These are phyloP conservation scores for Forbesichthys papilliferus DNA, from an alignment of 2,113 vertebrate genomes.

Conservation along the genomic window DNA sequence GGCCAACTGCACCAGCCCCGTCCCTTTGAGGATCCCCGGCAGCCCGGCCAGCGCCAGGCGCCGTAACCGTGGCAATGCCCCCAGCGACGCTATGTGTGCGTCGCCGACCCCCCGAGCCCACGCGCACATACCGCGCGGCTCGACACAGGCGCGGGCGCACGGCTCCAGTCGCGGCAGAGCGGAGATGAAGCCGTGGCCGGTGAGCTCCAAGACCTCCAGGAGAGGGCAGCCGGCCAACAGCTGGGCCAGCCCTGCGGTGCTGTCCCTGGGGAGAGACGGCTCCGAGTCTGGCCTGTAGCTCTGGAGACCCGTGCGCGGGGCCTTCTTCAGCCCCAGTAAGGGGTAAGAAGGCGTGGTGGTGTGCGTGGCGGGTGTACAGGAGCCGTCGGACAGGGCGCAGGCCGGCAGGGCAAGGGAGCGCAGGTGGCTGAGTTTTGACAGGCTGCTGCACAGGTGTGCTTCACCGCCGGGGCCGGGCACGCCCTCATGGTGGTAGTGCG, in stretches of 20 bases:
- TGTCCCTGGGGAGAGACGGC: conserved; percentile 52
- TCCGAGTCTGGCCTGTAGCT: conserved; percentile 62
- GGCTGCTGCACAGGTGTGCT: conserved; percentile 84
- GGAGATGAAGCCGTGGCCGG: conserved; percentile 90
- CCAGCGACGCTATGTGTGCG: conserved; percentile 84
- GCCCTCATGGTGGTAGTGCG: conserved; percentile 86
- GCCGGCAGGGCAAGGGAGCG: conserved; percentile 87
- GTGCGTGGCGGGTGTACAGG: conserved; percentile 31
- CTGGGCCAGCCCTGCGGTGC: conserved; percentile 78
- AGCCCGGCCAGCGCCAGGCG: conserved; percentile 91
- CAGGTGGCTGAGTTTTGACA: conserved; percentile 81
- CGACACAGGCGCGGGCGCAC: conserved; percentile 79
- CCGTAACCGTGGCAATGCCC: conserved; percentile 79
- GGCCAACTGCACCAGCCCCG: conserved; percentile 83
- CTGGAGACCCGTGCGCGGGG: conserved; percentile 84
- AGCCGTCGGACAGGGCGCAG: conserved; percentile 82
- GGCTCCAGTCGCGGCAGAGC: conserved; percentile 92
- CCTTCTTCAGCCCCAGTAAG: conserved; percentile 83
- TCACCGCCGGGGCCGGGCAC: conserved; percentile 72
- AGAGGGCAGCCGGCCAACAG: conserved; percentile 80
- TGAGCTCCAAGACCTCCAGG: conserved; percentile 88
- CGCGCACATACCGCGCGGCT: conserved; percentile 86
- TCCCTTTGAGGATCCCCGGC: conserved; percentile 87
- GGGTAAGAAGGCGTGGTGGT: conserved; percentile 50
- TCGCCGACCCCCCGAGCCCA: conserved; percentile 85